Base-by-base conservation (phyloP, 2,888 invertebrate genomes). In the Amiota mariae region DNA sequence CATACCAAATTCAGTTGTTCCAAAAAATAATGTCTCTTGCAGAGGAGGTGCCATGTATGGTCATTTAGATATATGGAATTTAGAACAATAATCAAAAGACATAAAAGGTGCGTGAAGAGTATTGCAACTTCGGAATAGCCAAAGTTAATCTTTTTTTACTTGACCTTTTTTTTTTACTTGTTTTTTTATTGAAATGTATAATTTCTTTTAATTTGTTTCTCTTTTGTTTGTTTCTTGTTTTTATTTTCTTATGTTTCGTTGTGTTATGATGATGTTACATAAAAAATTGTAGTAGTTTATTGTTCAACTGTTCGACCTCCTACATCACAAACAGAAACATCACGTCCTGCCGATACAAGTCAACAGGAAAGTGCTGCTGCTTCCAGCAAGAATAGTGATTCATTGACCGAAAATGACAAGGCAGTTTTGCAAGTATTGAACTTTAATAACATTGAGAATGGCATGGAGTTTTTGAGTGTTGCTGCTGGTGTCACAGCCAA, bases 401-500 rank as follows among this genome's bases (percentile, higher is more conserved):
- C 48, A 12, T 82, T 59, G 49, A 20, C 64, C 11, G 72, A 66
- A 24, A 85, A 81, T 64, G 85, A 88, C n/a, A 87, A 82, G 71
- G 80, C 79, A 8, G 56, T 24, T 36, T 20, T 76, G 11, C 83
- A 82, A 73, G 80, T 82, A 3, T 80, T 88, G 20, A 87, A 88
- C 72, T 88, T 89, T 15, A 85, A 86, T 76, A 85, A 82, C 48
- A 74, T 88, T 36, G 36, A 74, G 8, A 90, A 91, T 74, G 90
- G 91, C 72, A 91, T 92, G 79, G 91, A 92, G 75, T 91, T 92
- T 75, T 88, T 95, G n/a, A 95, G 95, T 81, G 93, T 96, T 73
- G 95, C 96, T 11, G 96, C 97, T 68, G 96, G 95, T 70, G 94
- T 95, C 76, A 95, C 95, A 18, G 96, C 96, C 71, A 96, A 97